Evolutionary conservation across 2,113 vertebrate genomes (phyloP), one percentile per base, ranked within the genome.

Genomic region (Oxygymnocypris stewartii): DNA sequence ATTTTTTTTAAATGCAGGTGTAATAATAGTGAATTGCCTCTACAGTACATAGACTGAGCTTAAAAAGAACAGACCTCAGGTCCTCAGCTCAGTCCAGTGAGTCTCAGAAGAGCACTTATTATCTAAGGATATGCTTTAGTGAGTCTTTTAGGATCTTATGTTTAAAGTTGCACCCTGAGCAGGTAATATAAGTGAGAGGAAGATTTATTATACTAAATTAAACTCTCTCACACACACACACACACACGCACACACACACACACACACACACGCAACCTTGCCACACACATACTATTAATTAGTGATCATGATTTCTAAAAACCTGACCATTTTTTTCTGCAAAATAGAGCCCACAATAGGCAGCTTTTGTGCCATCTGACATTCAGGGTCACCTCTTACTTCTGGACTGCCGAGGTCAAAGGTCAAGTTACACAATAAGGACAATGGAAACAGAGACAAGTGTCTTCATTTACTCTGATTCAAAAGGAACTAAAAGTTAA

Each of bases 331-430:
- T 11, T 28, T 40, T 84, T 61, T 67, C 6, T n/a, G 10, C 59
- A 35, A 80, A 54, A 59, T 65, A 42, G 25, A 54, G 20, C 9
- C 65, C 23, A 84, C 20, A 63, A 23, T 63, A 37, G 18, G 80
- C 61, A n/a, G 75, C 63, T 84, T 54, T 80, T 54, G 44, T 28
- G 23, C 40, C 57, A 28, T 16, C 16, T 84, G 85, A 40, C 81
- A 78, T 88, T 40, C 44, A 0, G 4, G 88, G 81, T 84, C 44
- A 47, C 42, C 8, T 25, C 67, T 86, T 86, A 79, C 67, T 63
- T 83, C 74, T 78, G 13, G 57, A 69, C 51, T 8, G 51, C 75
- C n/a, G 31, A 20, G 86, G 88, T 81, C 76, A 80, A 59, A 80
- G 80, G 31, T 87, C 37, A 84, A 74, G 31, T 31, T 44, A 63